Evolutionary conservation across 2,113 vertebrate genomes (phyloP).

Genomic region (Hucho hucho): DNA sequence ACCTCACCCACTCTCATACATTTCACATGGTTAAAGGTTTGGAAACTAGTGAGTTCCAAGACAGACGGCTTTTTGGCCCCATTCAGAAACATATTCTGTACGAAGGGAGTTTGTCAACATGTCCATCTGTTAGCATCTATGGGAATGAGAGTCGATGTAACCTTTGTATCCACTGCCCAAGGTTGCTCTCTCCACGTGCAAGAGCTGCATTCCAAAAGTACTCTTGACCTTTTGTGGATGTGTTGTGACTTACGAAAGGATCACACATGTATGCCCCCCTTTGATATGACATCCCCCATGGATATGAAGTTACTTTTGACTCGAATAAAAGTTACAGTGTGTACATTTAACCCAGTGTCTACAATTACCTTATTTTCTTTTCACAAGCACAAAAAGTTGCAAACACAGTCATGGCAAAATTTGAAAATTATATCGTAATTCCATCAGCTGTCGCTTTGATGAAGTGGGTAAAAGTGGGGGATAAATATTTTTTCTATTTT

Average conservation of each 20-base stretch:
- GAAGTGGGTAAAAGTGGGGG: background rate
- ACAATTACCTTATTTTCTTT: too few species aligned
- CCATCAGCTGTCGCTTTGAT: background rate
- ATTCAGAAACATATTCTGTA: background rate
- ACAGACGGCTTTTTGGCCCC: background rate
- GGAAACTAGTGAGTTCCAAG: background rate
- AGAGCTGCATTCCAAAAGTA: constrained; percentile 41
- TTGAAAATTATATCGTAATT: background rate
- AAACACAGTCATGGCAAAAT: background rate
- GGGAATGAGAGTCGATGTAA: constrained; percentile 22
- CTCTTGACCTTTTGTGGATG: constrained; percentile 48
- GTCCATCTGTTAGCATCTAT: background rate
- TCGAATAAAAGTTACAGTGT: too few species aligned
- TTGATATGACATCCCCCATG: background rate
- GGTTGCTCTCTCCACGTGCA: constrained; percentile 28
- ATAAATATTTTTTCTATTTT: too few species aligned
- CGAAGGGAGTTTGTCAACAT: background rate
- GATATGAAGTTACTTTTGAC: too few species aligned
- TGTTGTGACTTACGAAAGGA: constrained; percentile 34
- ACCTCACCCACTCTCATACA: constrained; percentile 10
- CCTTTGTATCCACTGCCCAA: constrained; percentile 31
- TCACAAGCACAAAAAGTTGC: background rate
- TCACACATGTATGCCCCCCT: constrained; percentile 7
- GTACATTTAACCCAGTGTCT: too few species aligned
- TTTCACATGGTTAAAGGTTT: constrained; percentile 16